A percentile compares a stretch with the other conserved stretches of the same genome.
phyloP scores from a whole-genome alignment of 2,888 invertebrate genomes.

The Meloe dianella region DNA sequence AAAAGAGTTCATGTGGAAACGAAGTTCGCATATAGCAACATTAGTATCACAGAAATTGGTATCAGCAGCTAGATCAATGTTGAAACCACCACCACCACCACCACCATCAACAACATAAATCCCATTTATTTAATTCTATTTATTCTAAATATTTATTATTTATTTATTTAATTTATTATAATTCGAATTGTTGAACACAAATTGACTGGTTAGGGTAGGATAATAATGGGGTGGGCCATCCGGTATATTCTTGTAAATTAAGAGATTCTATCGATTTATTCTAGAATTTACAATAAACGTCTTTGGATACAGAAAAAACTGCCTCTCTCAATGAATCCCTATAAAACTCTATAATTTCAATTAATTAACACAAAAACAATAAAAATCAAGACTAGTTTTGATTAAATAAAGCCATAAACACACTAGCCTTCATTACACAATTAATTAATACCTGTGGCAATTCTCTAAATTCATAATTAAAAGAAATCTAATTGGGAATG shows the following conservation, averaged over 20 bases:
- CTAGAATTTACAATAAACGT: too few relatives aligned
- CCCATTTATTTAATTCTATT: too few relatives aligned
- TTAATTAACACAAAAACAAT: background rate
- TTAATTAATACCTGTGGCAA: too few relatives aligned
- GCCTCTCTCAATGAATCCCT: too few relatives aligned
- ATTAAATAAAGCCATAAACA: constrained; percentile 14
- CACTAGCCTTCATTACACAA: constrained; percentile 30
- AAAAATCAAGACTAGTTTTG: background rate
- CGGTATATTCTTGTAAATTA: too few relatives aligned
- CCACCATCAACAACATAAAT: background rate
- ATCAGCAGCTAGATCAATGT: constrained; percentile 66
- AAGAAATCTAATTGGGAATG: too few relatives aligned
- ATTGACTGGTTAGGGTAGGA: too few relatives aligned
- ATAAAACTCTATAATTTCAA: background rate
- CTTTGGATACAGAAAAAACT: too few relatives aligned
- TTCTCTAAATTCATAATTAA: too few relatives aligned
- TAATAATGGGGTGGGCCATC: too few relatives aligned
- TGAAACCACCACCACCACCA: constrained; percentile 61
- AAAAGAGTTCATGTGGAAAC: constrained; percentile 81
- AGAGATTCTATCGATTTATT: too few relatives aligned
- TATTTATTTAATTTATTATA: constrained; percentile 18
- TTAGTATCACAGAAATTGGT: constrained; percentile 82
- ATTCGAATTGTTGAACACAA: too few relatives aligned
- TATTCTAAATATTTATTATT: constrained; percentile 20
- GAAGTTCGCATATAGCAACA: constrained; percentile 83